Evolutionary conservation across 2,797 vertebrate species (phyloP).

Genomic region (Tenualosa thibaudeaui): DNA sequence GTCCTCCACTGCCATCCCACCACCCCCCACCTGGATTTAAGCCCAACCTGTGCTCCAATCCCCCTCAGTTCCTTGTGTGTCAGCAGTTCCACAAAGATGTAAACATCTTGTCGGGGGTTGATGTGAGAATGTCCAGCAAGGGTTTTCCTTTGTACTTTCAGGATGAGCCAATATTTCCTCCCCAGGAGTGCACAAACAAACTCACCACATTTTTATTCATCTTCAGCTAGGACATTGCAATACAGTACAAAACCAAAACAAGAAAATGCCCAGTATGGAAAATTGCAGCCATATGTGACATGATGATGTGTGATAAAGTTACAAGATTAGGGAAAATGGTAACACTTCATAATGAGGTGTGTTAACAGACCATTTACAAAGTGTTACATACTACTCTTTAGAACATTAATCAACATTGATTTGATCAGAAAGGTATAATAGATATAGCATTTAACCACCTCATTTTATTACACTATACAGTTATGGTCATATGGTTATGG

Average conservation of each 20-base stretch:
- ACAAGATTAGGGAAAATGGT: no score
- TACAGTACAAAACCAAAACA: not conserved
- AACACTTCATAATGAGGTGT: no score
- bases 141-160: slow-evolving; percentile 46
- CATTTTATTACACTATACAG: no score
- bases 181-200: slow-evolving; percentile 21
- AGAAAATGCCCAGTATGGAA: no score
- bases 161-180: slow-evolving; percentile 33
- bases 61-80: slow-evolving; percentile 35
- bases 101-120: slow-evolving; percentile 55
- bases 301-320: no score
- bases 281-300: no score
- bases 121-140: slow-evolving; percentile 50
- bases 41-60: not conserved
- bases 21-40: not conserved
- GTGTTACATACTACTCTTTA: no score
- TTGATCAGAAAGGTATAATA: no score
- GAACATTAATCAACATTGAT: no score
- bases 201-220: slow-evolving; percentile 10
- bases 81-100: slow-evolving; percentile 37
- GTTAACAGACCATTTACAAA: no score
- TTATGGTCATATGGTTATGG: no score
- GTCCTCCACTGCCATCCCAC: slow-evolving; percentile 41
- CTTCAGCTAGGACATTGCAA: not conserved
- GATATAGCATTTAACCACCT: no score